Base-by-base conservation (phyloP, 2,113 vertebrate genomes). In the Marmota flaviventris region DNA sequence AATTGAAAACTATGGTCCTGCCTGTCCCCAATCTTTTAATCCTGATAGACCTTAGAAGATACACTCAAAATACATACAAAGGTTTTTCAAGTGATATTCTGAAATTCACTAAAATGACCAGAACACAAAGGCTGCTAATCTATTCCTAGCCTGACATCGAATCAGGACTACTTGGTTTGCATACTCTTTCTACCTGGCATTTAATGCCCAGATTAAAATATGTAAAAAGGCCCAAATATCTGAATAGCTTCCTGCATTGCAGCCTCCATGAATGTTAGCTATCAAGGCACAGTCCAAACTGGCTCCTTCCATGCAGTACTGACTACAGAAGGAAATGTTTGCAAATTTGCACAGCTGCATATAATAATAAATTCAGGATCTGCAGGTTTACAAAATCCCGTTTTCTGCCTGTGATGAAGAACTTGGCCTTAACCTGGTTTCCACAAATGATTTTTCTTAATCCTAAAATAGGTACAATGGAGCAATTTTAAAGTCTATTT, bases 361-460 rank as follows among this genome's bases (percentile, higher is more conserved):
- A 89, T 37, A 92, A 63, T 91, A 91, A 93, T 42, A 76, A 78
- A 95, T 45, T n/a, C 53, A 72, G 87, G 67, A 84, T 85, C 67
- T 17, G 27, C n/a, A 85, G 70, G 48, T 56, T 91, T 65, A 65
- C 67, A 85, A 73, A 97, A 92, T 78, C 58, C 85, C 85, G 45
- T 70, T 87, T 92, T 92, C 61, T 17, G 53, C 34, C 42, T 32
- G 24, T 91, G 67, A 56, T 61, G 81, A 81, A 37, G 79, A 96
- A 92, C 77, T 85, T 92, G 88, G 87, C 85, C 73, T 94, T 94
- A 93, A 77, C 34, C 58, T 90, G 77, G 70, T 79, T 89, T 86
- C 95, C 85, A 85, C 81, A 81, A 79, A 89, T 72, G 77, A 84
- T 53, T 79, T 81, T 65, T 56, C 39, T 65, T 79, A 72, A 86